Evolutionary conservation across 2,113 vertebrate genomes (phyloP), one percentile per base, ranked within the genome.

Genomic region (Sigmodon hispidus): DNA sequence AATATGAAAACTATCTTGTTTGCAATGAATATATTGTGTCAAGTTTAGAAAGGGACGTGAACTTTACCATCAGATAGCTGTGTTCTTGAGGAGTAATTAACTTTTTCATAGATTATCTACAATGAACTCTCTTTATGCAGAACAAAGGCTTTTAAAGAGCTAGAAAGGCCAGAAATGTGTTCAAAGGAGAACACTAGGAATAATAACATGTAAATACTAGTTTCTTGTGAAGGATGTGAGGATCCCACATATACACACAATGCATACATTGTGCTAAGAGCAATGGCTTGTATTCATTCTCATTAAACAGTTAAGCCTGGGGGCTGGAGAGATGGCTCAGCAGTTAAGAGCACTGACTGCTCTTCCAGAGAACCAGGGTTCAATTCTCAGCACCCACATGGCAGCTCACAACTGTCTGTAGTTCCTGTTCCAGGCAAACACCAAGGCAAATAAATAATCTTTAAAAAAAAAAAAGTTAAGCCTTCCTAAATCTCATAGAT

Each of bases 51-150:
- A 93, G 81, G 57, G 26, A 85, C 36, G 79, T 34, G 21, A 85
- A 70, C 6, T 85, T 34, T 43, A 92, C 7, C 83, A 4, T 40
- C 67, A 90, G 52, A 79, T 11, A 87, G 15, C 1, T 65, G 7
- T 89, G 8, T 16, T 72, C 92, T 55, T 63, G 69, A 80, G 43
- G 90, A 93, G 22, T n/a, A 94, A 55, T 69, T 77, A 26, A 80
- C 36, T 36, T 65, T 79, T 79, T 50, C 36, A 81, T 3, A 52
- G 31, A 16, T 43, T 40, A 84, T 3, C 34, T 70, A 72, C 1
- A 61, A 6, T 77, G 17, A 92, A 65, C 70, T 72, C 50, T 63
- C 50, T 72, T 88, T 59, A 73, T 93, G 19, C 4, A 24, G 12
- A 83, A 29, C 22, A 94, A 72, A 34, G 90, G 77, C 75, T 67